phyloP scores from a whole-genome alignment of 2,888 invertebrate genomes.

The Diaphora mendica region DNA sequence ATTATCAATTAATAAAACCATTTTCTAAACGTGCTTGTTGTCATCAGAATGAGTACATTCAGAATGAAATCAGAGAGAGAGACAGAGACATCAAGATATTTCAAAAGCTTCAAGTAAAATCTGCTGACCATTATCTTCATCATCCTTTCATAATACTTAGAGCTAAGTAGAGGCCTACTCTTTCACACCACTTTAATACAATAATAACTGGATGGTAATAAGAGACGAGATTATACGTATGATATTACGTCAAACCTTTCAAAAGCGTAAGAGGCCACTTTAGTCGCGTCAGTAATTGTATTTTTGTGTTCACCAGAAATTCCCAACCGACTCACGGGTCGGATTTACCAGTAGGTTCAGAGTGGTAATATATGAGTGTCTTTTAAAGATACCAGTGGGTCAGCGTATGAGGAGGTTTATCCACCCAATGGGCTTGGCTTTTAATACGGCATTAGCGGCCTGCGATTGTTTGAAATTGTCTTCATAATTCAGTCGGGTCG shows the following conservation, averaged over 20 bases:
- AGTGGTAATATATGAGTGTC: constrained; percentile 62
- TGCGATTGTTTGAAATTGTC: constrained; percentile 60
- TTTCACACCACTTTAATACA: neutral
- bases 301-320: constrained; percentile 40
- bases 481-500: constrained; percentile 59
- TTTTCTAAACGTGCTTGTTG: no score
- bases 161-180: neutral
- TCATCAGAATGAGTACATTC: no score
- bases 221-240: neutral
- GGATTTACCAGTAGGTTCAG: constrained; percentile 55
- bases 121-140: neutral
- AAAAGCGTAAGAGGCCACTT: constrained; percentile 13
- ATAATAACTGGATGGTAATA: neutral
- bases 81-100: neutral
- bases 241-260: neutral
- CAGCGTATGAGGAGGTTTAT: constrained; percentile 49
- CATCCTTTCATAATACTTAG: neutral
- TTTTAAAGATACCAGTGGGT: constrained; percentile 61
- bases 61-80: neutral
- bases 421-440: constrained; percentile 37
- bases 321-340: constrained; percentile 18
- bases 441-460: constrained; percentile 53
- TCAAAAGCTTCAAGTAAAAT: neutral
- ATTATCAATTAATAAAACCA: no score
- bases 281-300: constrained; percentile 36